These are phyloP conservation scores for Pissodes strobi DNA, from an alignment of 1,140 invertebrate genomes.

Conservation along the genomic window DNA sequence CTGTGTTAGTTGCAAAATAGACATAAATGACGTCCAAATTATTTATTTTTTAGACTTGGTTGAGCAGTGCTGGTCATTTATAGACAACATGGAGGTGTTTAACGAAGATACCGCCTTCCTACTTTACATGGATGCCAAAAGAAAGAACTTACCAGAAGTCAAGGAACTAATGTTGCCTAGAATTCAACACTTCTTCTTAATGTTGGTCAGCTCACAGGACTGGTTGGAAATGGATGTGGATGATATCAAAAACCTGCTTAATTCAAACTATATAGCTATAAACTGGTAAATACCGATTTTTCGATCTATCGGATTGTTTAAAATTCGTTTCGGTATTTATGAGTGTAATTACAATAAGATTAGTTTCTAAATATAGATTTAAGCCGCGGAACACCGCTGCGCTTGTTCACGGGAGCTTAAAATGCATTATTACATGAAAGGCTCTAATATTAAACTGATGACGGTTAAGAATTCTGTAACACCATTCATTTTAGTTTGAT, in stretches of 20 bases:
- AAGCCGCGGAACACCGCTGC: too few relatives aligned
- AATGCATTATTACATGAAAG: too few relatives aligned
- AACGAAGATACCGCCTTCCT: slow-evolving; percentile 72
- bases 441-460: too few relatives aligned
- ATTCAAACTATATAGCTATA: slow-evolving; percentile 71
- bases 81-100: slow-evolving; percentile 69
- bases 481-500: too few relatives aligned
- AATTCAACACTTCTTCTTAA: slow-evolving; percentile 72
- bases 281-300: slow-evolving; percentile 66
- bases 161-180: slow-evolving; percentile 73
- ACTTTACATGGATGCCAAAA: slow-evolving; percentile 66
- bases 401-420: too few relatives aligned
- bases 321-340: too few relatives aligned
- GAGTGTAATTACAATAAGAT: too few relatives aligned
- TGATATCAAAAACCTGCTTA: slow-evolving; percentile 66
- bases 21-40: not conserved
- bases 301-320: too few relatives aligned
- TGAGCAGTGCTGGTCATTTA: slow-evolving; percentile 73
- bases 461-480: too few relatives aligned
- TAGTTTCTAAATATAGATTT: too few relatives aligned
- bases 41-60: slow-evolving; percentile 62
- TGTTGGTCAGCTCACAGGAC: slow-evolving; percentile 70
- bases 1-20: too few relatives aligned
- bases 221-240: slow-evolving; percentile 67
- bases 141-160: slow-evolving; percentile 61